Conservation (phyloP, 1,140 invertebrate genomes). For the Zaprionus ghesquierei region DNA sequence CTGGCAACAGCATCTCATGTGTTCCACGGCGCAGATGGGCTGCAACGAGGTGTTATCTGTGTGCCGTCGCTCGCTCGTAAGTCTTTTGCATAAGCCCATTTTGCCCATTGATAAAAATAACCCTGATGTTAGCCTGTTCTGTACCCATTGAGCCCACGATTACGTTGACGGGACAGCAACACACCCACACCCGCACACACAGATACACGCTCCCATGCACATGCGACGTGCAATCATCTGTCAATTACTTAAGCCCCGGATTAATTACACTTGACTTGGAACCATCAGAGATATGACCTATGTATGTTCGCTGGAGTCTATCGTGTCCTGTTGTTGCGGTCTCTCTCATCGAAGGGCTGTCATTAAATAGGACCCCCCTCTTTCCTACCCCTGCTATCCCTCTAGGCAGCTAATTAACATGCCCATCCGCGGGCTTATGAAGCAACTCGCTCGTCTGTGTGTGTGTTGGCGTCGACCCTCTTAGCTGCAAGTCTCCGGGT, state of each 20-base stretch:
- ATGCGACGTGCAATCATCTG: slow-evolving; percentile 76
- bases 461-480: slow-evolving; percentile 21
- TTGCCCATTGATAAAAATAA: slow-evolving; percentile 20
- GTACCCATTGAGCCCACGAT: slow-evolving; percentile 18
- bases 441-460: too few species aligned
- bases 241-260: slow-evolving; percentile 78
- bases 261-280: slow-evolving; percentile 68
- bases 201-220: slow-evolving; percentile 10
- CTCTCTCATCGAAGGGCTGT: slow-evolving; percentile 53
- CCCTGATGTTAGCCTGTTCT: not conserved
- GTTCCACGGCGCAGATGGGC: slow-evolving; percentile 12
- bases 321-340: too few species aligned
- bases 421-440: slow-evolving; percentile 3
- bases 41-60: not conserved
- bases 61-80: not conserved
- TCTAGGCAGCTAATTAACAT: slow-evolving; percentile 51
- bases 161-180: slow-evolving; percentile 6
- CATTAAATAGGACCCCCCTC: slow-evolving; percentile 45
- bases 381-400: not conserved
- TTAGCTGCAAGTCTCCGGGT: not conserved
- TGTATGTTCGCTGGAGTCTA: too few species aligned
- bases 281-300: slow-evolving; percentile 58
- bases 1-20: slow-evolving; percentile 5
- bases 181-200: not conserved
- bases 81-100: slow-evolving; percentile 41